These are phyloP conservation scores for Artemisiospiza belli DNA, from an alignment of 2,113 vertebrate species.

Conservation along the genomic window DNA sequence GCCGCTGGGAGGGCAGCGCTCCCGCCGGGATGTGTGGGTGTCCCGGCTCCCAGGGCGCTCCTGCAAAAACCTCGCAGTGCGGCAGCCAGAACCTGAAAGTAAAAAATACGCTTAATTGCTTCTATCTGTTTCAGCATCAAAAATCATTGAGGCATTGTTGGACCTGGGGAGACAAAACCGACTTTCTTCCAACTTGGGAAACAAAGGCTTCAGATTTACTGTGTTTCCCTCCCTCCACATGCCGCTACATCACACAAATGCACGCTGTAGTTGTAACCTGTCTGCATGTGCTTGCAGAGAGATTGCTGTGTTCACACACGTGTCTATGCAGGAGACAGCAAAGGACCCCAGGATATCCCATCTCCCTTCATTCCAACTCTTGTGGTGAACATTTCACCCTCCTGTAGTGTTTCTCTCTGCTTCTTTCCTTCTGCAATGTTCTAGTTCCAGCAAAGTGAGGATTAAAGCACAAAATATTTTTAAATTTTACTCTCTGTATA, in stretches of 20 bases:
- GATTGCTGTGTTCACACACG: not conserved
- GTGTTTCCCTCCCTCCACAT: not conserved
- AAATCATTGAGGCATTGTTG: not conserved
- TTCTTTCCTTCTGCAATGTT: not conserved
- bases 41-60: not conserved
- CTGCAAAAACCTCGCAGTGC: not conserved
- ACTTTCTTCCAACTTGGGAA: not conserved
- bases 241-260: not conserved
- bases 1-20: not conserved
- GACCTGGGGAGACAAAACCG: not conserved
- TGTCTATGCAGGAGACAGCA: not conserved
- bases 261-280: not conserved
- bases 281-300: not conserved
- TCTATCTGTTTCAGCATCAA: not conserved
- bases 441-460: not conserved
- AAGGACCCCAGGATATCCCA: not conserved
- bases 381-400: not conserved
- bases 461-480: not conserved
- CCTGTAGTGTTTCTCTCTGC: not conserved
- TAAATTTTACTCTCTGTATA: not conserved
- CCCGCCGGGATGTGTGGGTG: not conserved
- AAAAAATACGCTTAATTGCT: not conserved
- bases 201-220: not conserved
- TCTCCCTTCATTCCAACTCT: not conserved
- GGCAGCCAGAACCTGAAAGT: not conserved